Evolutionary conservation across 2,113 vertebrate species (phyloP).

Genomic region (Gasterosteus nipponicus): DNA sequence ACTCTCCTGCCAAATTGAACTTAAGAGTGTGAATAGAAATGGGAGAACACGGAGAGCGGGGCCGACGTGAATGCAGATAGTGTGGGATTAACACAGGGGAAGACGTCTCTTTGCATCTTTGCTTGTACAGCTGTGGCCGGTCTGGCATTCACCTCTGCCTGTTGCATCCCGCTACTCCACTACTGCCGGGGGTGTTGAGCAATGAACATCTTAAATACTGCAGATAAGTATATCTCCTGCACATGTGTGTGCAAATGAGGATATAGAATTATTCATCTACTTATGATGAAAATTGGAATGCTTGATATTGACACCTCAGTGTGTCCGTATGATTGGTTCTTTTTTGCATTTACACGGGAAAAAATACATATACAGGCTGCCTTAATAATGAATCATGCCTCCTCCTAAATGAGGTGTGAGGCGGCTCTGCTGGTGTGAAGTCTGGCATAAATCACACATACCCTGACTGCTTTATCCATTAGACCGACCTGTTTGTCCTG

Average conservation of each 20-base stretch:
- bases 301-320: slow-evolving; percentile 57
- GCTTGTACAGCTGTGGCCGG: slow-evolving; percentile 76
- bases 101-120: slow-evolving; percentile 71
- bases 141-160: slow-evolving; percentile 67
- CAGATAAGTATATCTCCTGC: slow-evolving; percentile 54
- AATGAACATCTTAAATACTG: slow-evolving; percentile 63
- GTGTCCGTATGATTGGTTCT: slow-evolving; percentile 48
- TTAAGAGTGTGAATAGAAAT: slow-evolving; percentile 66
- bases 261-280: slow-evolving; percentile 63
- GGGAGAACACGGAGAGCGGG: slow-evolving; percentile 50
- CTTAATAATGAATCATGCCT: slow-evolving; percentile 68
- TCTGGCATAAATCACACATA: slow-evolving; percentile 72
- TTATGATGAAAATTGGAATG: slow-evolving; percentile 56
- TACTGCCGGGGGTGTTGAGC: slow-evolving; percentile 51
- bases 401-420: slow-evolving; percentile 72
- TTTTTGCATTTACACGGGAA: slow-evolving; percentile 54
- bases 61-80: slow-evolving; percentile 73
- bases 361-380: slow-evolving; percentile 58
- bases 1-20: slow-evolving; percentile 67
- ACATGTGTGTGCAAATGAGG: slow-evolving; percentile 23
- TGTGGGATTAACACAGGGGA: slow-evolving; percentile 69
- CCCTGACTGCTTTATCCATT: slow-evolving; percentile 62
- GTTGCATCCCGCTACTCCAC: slow-evolving; percentile 65
- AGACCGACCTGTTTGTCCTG: slow-evolving; percentile 58
- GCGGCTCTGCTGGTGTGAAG: slow-evolving; percentile 70